phyloP scores from a whole-genome alignment of 2,113 vertebrate genomes.

The Carassius carassius region DNA sequence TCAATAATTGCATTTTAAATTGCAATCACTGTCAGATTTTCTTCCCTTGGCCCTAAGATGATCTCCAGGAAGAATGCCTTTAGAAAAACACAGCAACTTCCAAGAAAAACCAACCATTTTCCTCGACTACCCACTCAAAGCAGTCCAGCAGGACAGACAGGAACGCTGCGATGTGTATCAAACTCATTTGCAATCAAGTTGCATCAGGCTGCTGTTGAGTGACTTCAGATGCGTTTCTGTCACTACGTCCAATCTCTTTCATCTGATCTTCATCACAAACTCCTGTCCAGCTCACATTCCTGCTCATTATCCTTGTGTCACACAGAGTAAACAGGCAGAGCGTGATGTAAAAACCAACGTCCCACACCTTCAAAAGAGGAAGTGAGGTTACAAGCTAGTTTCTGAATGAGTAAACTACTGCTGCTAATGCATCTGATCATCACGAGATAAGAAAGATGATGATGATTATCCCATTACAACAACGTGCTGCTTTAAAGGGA shows the following conservation, averaged over 20 bases:
- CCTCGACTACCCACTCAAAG: slow-evolving; percentile 10
- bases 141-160: slow-evolving; percentile 57
- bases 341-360: slow-evolving; percentile 45
- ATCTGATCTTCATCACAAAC: neutral
- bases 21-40: too few relatives aligned
- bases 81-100: neutral
- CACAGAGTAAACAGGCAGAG: slow-evolving; percentile 42
- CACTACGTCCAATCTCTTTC: neutral
- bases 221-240: neutral
- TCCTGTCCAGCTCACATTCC: slow-evolving; percentile 34
- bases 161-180: slow-evolving; percentile 43
- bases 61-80: neutral
- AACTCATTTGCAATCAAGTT: neutral
- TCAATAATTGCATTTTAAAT: neutral
- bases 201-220: neutral
- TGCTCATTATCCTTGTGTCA: slow-evolving; percentile 45
- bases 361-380: slow-evolving; percentile 54
- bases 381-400: neutral
- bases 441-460: neutral
- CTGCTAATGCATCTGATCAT: neutral
- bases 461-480: neutral
- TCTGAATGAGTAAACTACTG: neutral
- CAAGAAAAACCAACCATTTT: neutral
- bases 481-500: neutral
- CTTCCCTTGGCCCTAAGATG: neutral